These are phyloP conservation scores for Sarcoramphus papa DNA, from an alignment of 2,797 vertebrate genomes.

Conservation along the genomic window DNA sequence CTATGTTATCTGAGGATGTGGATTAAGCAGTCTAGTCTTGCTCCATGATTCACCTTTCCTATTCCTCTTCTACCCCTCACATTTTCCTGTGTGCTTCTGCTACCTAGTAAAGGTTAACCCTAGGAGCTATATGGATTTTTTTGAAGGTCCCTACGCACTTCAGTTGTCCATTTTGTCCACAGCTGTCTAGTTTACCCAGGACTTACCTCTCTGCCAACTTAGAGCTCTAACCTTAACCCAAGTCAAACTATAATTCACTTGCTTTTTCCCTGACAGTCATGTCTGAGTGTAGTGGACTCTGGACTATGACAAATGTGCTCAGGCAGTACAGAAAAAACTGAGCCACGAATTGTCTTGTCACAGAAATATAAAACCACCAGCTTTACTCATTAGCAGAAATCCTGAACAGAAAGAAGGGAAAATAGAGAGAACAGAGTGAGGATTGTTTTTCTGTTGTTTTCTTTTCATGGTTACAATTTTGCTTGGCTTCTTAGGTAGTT, in stretches of 20 bases:
- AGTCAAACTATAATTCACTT: conserved; percentile 28
- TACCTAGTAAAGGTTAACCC: background rate
- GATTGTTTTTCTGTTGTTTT: background rate
- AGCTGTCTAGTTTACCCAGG: conserved; percentile 27
- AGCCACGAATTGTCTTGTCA: background rate
- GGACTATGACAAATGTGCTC: background rate
- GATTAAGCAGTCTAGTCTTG: background rate
- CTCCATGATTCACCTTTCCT: background rate
- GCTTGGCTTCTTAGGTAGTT: background rate
- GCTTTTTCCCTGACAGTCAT: background rate
- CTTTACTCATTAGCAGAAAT: background rate
- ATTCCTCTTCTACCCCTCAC: background rate
- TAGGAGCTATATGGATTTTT: background rate
- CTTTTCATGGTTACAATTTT: background rate
- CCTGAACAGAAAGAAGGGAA: background rate
- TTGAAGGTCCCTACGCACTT: background rate
- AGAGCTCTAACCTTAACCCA: conserved; percentile 25
- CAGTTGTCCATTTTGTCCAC: background rate
- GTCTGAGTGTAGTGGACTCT: background rate
- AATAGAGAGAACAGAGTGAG: background rate
- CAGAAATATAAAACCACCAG: background rate
- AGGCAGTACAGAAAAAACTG: background rate
- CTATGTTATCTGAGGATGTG: background rate
- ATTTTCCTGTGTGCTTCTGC: background rate
- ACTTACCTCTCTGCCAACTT: background rate